Evolutionary conservation across 1,140 invertebrate genomes (phyloP).

Genomic region (Neodiprion fabricii): DNA sequence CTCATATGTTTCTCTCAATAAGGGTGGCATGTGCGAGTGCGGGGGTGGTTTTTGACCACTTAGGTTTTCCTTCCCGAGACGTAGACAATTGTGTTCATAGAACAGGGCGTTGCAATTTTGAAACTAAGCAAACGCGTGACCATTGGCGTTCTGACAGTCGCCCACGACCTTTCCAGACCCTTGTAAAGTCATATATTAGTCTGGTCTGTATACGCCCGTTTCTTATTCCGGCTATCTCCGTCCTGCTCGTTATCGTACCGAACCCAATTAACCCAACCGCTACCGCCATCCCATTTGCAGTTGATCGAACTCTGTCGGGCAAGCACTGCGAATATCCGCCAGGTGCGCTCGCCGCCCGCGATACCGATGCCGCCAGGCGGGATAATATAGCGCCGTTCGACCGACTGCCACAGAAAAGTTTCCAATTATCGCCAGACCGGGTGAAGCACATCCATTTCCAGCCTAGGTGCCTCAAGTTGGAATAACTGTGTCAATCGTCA

Average conservation of each 20-base stretch:
- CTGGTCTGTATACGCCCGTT: not conserved
- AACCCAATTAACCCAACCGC: no score
- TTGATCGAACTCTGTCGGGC: no score
- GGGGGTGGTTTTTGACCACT: not conserved
- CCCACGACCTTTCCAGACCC: not conserved
- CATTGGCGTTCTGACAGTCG: not conserved
- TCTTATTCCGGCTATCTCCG: not conserved
- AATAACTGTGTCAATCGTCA: no score
- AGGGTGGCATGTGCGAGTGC: not conserved
- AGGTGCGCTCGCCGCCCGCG: no score
- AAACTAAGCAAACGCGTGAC: not conserved
- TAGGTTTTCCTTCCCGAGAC: not conserved
- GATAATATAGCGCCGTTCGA: no score
- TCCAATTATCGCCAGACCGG: no score
- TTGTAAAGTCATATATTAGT: not conserved
- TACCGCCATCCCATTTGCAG: no score
- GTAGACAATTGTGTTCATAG: not conserved
- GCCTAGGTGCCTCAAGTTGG: no score
- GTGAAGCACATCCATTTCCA: no score
- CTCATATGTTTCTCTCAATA: not conserved
- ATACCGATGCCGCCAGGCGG: no score
- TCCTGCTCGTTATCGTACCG: not conserved
- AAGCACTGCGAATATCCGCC: no score
- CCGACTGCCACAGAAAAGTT: no score
- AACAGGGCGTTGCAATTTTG: not conserved